Conservation (phyloP, 2,888 invertebrate species). For the Carterocephalus palaemon region DNA sequence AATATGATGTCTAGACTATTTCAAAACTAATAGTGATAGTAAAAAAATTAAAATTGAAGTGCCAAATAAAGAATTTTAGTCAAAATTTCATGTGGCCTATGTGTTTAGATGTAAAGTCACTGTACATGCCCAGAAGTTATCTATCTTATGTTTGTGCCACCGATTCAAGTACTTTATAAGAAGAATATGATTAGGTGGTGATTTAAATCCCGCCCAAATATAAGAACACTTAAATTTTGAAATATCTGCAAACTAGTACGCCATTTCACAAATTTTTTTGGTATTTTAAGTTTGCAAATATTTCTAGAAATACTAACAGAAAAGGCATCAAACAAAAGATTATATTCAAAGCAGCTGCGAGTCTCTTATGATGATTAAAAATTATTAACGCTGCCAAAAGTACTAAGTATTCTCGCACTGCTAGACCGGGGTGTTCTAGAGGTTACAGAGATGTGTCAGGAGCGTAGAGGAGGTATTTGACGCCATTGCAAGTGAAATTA, state of each 20-base stretch:
- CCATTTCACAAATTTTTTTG: constrained; percentile 3
- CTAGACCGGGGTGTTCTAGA: constrained; percentile 69
- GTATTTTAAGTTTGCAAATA: constrained; percentile 31
- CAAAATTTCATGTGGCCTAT: constrained; percentile 19
- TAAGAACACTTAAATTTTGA: constrained; percentile 23
- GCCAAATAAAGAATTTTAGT: background rate
- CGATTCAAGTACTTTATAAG: constrained; percentile 26
- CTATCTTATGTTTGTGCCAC: constrained; percentile 77
- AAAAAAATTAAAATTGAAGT: constrained; percentile 1
- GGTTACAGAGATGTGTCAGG: constrained; percentile 74
- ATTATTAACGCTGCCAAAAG: constrained; percentile 10
- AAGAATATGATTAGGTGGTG: constrained; percentile 52
- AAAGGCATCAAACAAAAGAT: constrained; percentile 76
- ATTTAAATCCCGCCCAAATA: constrained; percentile 53
- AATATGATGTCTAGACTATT: too few species aligned
- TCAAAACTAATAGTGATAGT: too few species aligned
- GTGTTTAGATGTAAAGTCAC: constrained; percentile 34
- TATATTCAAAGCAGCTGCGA: constrained; percentile 62
- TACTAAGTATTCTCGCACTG: constrained; percentile 66
- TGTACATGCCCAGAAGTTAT: constrained; percentile 74
- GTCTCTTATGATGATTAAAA: constrained; percentile 44
- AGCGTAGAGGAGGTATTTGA: constrained; percentile 67
- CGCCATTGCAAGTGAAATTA: constrained; percentile 44
- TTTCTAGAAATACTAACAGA: constrained; percentile 33
- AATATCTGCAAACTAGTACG: constrained; percentile 30